phyloP scores from a whole-genome alignment of 2,888 invertebrate genomes.

The Scrobipalpa atriplicella region DNA sequence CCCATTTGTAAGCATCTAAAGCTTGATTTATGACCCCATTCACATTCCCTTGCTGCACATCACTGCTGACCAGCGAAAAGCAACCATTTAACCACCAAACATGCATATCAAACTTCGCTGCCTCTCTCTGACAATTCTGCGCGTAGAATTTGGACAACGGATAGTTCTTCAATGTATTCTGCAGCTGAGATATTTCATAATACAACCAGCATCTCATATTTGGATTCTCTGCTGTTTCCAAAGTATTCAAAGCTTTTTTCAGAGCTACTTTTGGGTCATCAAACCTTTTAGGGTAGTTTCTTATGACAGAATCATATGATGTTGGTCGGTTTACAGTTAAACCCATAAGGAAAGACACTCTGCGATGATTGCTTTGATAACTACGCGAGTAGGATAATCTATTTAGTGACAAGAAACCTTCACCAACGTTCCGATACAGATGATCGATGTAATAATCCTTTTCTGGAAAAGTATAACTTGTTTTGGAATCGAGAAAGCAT shows the following conservation, averaged over 20 bases:
- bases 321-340: conserved; percentile 64
- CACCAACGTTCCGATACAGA: conserved; percentile 69
- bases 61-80: conserved; percentile 11
- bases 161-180: background rate
- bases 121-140: conserved; percentile 3
- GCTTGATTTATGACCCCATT: background rate
- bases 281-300: conserved; percentile 71
- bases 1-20: conserved; percentile 3
- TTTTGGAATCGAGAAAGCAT: conserved; percentile 67
- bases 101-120: background rate
- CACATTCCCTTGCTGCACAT: background rate
- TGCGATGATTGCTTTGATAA: conserved; percentile 69
- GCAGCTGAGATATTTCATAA: conserved; percentile 43
- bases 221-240: conserved; percentile 74
- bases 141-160: conserved; percentile 4
- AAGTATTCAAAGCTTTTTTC: conserved; percentile 55
- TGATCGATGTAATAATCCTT: conserved; percentile 69
- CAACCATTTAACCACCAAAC: conserved; percentile 23
- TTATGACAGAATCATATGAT: conserved; percentile 77
- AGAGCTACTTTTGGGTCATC: conserved; percentile 67
- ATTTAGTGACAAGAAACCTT: conserved; percentile 67
- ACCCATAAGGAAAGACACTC: conserved; percentile 75
- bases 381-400: conserved; percentile 71
- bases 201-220: conserved; percentile 75
- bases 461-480: conserved; percentile 67